These are phyloP conservation scores for Sciurus vulgaris DNA, from an alignment of 2,797 vertebrate species.

Conservation along the genomic window DNA sequence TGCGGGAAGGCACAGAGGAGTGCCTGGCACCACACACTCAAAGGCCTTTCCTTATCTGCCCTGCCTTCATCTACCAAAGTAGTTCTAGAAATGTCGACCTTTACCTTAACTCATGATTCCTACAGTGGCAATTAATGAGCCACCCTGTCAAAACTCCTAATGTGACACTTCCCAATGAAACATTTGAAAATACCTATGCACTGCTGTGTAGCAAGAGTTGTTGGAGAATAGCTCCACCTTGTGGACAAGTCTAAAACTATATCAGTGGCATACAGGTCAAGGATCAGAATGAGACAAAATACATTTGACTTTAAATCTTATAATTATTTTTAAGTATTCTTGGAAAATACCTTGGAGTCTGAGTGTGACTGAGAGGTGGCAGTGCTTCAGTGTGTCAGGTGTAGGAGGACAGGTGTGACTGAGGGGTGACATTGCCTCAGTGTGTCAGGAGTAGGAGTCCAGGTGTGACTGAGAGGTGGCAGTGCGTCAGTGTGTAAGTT, in stretches of 20 bases:
- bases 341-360: not conserved
- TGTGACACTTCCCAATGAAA: not conserved
- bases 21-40: not conserved
- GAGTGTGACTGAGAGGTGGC: not conserved
- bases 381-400: not conserved
- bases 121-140: not conserved
- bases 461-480: not conserved
- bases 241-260: conserved; percentile 66
- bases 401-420: not conserved
- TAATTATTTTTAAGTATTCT: not conserved
- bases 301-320: not conserved
- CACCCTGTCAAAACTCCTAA: not conserved
- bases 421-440: not conserved
- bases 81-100: not conserved
- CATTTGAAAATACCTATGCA: rapidly evolving
- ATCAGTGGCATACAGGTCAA: not conserved
- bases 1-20: not conserved
- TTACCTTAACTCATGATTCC: not conserved
- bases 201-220: not conserved
- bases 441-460: not conserved
- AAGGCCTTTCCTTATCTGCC: not conserved
- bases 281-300: not conserved
- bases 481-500: too few species aligned
- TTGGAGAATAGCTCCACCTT: conserved; percentile 69
- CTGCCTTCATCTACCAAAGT: not conserved